phyloP scores from a whole-genome alignment of 2,113 vertebrate species.

The Vanacampus margaritifer region DNA sequence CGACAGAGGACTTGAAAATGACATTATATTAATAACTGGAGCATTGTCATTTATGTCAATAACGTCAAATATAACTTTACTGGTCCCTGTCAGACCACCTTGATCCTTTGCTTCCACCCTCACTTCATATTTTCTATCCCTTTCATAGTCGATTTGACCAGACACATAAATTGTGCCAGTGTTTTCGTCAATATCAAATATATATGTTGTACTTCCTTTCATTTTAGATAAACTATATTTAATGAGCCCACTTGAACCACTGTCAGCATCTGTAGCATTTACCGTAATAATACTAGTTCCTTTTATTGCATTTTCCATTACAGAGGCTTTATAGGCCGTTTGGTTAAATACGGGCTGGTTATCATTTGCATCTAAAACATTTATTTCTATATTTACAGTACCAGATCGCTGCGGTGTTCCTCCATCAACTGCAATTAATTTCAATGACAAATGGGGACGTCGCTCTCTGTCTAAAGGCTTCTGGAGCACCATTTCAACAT shows the following conservation, averaged over 20 bases:
- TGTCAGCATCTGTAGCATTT: conserved; percentile 70
- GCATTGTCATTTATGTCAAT: conserved; percentile 56
- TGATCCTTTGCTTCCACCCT: conserved; percentile 51
- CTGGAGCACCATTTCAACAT: conserved; percentile 67
- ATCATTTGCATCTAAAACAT: conserved; percentile 55
- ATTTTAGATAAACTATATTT: conserved; percentile 27
- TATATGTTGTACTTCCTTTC: background rate
- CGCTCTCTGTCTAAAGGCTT: conserved; percentile 64
- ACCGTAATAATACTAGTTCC: conserved; percentile 60
- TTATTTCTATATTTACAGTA: conserved; percentile 58
- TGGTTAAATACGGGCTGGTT: conserved; percentile 49
- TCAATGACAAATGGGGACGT: conserved; percentile 35
- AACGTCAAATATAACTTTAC: conserved; percentile 55
- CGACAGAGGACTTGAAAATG: conserved; percentile 31
- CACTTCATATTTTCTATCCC: conserved; percentile 36
- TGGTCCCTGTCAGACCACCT: conserved; percentile 35
- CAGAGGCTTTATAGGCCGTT: conserved; percentile 54
- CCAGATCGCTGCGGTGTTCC: conserved; percentile 67
- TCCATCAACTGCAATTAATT: conserved; percentile 70
- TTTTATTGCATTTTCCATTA: conserved; percentile 61
- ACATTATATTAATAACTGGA: conserved; percentile 65
- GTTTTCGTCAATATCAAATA: conserved; percentile 38
- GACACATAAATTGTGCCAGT: conserved; percentile 29
- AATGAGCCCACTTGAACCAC: conserved; percentile 49
- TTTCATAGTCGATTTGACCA: conserved; percentile 37